Evolutionary conservation across 2,888 invertebrate genomes (phyloP).

Genomic region (Hyalella azteca): DNA sequence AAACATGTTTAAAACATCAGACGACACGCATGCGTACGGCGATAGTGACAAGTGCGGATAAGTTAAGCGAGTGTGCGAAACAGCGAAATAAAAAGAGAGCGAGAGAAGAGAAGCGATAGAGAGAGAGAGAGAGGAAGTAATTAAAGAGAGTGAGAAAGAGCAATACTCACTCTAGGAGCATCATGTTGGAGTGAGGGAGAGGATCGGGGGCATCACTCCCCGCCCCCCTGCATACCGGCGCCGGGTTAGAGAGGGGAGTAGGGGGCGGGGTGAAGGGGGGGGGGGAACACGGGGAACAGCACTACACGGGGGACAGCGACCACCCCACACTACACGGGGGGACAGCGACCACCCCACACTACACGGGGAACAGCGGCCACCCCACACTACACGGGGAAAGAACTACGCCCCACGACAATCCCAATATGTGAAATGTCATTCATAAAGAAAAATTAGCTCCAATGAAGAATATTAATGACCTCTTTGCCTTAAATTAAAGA

Average conservation of each 20-base stretch:
- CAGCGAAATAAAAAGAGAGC: neutral
- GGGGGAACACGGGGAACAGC: neutral
- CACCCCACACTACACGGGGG: neutral
- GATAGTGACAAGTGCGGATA: neutral
- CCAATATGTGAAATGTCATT: too few relatives aligned
- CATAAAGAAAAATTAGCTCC: too few relatives aligned
- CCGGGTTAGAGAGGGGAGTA: slow-evolving; percentile 25
- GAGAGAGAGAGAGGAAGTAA: neutral
- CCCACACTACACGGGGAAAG: neutral
- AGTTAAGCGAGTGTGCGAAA: neutral
- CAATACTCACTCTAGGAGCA: slow-evolving; percentile 5
- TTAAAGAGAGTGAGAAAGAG: neutral
- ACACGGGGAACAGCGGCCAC: neutral
- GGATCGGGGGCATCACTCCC: slow-evolving; percentile 27
- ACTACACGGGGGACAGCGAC: neutral
- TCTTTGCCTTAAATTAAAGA: too few relatives aligned
- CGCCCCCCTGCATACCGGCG: slow-evolving; percentile 31
- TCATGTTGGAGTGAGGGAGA: slow-evolving; percentile 21
- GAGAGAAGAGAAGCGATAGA: neutral
- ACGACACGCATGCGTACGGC: neutral
- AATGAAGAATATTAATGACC: too few relatives aligned
- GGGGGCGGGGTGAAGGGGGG: neutral
- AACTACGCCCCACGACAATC: too few relatives aligned
- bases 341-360: neutral
- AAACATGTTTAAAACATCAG: too few relatives aligned